Percentiles rank a stretch among this genome's conserved stretches.
These are phyloP conservation scores for Lasioglossum marginatum DNA, from an alignment of 2,888 invertebrate genomes.

Conservation along the genomic window DNA sequence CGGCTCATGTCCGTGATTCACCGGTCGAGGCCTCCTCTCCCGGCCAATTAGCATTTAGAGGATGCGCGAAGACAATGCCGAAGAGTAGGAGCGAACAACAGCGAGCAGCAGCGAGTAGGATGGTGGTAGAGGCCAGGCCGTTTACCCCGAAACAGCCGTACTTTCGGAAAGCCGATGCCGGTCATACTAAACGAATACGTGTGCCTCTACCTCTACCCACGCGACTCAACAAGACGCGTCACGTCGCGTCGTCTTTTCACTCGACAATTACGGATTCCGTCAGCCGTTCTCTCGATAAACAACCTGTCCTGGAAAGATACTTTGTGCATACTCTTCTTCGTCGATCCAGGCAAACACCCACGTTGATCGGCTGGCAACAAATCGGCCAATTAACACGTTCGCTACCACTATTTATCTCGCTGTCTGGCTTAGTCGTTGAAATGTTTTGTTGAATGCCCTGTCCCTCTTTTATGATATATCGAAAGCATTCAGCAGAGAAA, in stretches of 20 bases:
- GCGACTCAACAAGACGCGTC: not conserved
- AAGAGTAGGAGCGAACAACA: not conserved
- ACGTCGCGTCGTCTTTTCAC: not conserved
- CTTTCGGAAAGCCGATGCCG: conserved; percentile 65
- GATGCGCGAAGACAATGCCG: not conserved
- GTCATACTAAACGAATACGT: conserved; percentile 53
- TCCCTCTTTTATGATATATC: no score
- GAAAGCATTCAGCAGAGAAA: no score
- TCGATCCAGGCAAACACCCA: not conserved
- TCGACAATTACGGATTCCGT: conserved; percentile 8
- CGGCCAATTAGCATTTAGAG: conserved; percentile 14
- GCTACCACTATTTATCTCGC: not conserved
- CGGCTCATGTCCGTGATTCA: not conserved
- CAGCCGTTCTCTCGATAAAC: not conserved
- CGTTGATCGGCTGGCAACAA: not conserved
- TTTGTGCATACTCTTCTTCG: not conserved
- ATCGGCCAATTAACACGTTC: not conserved
- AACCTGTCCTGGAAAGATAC: not conserved
- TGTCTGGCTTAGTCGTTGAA: not conserved
- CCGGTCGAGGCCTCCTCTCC: not conserved
- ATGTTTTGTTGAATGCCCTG: not conserved
- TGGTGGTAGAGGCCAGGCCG: conserved; percentile 51
- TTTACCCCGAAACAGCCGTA: conserved; percentile 65
- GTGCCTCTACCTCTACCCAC: not conserved
- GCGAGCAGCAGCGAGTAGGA: conserved; percentile 10